These are phyloP conservation scores for Tetragnatha montana DNA, from an alignment of 2,888 invertebrate genomes.

Conservation along the genomic window DNA sequence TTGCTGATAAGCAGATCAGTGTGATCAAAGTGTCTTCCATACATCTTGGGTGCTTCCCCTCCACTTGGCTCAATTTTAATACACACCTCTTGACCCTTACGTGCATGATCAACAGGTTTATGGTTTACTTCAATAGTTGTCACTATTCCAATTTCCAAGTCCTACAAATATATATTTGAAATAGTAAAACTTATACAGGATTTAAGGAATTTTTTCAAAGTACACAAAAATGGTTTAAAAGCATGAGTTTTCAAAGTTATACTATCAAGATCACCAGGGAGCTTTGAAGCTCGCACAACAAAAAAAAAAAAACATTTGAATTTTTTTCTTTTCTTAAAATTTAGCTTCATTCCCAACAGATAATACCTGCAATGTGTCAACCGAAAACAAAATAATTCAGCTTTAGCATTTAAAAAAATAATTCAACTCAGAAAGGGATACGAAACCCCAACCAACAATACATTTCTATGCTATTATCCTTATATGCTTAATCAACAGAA, in stretches of 20 bases:
- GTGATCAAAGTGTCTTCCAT: constrained; percentile 97
- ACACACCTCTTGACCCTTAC: constrained; percentile 96
- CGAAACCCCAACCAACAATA: too few relatives aligned
- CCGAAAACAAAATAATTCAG: constrained; percentile 13
- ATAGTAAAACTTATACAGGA: too few relatives aligned
- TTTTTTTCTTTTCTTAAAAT: background rate
- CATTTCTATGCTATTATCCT: too few relatives aligned
- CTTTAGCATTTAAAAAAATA: too few relatives aligned
- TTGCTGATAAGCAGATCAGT: constrained; percentile 95
- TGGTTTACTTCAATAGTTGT: constrained; percentile 97
- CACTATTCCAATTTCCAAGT: constrained; percentile 93
- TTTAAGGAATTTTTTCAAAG: too few relatives aligned
- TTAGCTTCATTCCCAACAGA: background rate
- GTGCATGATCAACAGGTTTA: constrained; percentile 93
- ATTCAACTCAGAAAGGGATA: constrained; percentile 2
- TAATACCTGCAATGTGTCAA: background rate
- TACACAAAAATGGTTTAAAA: too few relatives aligned
- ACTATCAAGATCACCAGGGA: too few relatives aligned
- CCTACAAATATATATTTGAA: constrained; percentile 80
- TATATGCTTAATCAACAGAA: background rate
- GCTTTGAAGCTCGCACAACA: too few relatives aligned
- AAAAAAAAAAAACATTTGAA: too few relatives aligned
- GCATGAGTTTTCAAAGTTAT: too few relatives aligned
- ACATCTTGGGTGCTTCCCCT: constrained; percentile 99
- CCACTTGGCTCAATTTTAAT: constrained; percentile 97